Evolutionary conservation across 2,113 vertebrate genomes (phyloP), one percentile per base, ranked within the genome.

Genomic region (Smithornis capensis): DNA sequence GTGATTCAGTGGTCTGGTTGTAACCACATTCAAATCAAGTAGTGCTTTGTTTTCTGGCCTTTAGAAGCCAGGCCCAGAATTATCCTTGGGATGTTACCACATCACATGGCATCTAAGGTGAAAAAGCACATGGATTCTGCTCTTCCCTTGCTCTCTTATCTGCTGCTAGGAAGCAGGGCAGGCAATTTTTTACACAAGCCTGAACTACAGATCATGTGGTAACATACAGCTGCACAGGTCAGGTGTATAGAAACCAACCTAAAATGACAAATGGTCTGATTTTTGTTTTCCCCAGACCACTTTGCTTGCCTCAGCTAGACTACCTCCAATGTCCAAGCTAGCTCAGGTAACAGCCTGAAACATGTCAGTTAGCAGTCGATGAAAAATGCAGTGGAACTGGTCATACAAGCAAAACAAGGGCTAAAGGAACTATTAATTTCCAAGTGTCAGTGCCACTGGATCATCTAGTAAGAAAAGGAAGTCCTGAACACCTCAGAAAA

Each of bases 81-180:
- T 45, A 59, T 23, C 27, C 57, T 75, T 6, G 1, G 37, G 16
- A 27, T 47, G 12, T 31, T 75, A 42, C 40, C 7, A 77, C 7
- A 65, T 28, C 37, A 35, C 0, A 0, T 25, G 5, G 17, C 25
- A 24, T 37, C 56, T 17, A 11, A 74, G 28, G 13, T 77, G 63
- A 49, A 81, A 60, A 73, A 69, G 23, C 8, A 15, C 18, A 4
- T 37, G 15, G 17, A 19, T 73, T 92, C 55, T 77, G 28, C 50
- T 63, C 37, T 60, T 86, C 24, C 4, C 27, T 64, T 88, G 31
- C 25, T 80, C 42, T 23, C 7, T 83, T 49, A 13, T 19, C 44
- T 69, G 73, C 55, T 96, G 50, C 64, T 89, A 49, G 33, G 42
- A 73, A 86, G 18, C 5, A 12, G 12, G 31, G 3, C 49, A 28